phyloP scores from a whole-genome alignment of 92 coral and sea anemone species.

The Heliopora coerulea region DNA sequence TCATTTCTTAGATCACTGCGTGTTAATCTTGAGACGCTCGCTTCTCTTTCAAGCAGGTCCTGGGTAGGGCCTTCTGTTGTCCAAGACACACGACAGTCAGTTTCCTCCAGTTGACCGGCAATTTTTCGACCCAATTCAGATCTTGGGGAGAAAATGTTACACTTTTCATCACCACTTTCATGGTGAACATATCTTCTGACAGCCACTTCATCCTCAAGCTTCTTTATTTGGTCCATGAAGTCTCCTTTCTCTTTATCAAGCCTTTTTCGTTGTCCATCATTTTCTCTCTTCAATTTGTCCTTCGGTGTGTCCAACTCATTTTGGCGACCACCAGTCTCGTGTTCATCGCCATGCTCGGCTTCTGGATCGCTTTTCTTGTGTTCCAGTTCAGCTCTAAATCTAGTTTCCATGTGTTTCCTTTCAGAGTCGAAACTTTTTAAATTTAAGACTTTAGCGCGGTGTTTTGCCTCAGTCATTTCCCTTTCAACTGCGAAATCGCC shows the following conservation, averaged over 20 bases:
- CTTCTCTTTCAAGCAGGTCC: not conserved
- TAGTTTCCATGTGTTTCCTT: conserved; percentile 68
- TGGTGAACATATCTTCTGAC: not conserved
- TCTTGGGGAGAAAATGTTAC: not conserved
- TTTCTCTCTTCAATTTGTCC: not conserved
- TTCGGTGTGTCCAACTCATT: not conserved
- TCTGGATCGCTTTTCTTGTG: conserved; percentile 52
- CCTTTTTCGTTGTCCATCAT: not conserved
- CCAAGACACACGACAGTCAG: no score
- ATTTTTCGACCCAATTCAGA: not conserved
- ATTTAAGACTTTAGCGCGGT: conserved; percentile 71
- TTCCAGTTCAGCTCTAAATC: conserved; percentile 53
- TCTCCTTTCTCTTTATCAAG: conserved; percentile 12
- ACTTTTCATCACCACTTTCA: not conserved
- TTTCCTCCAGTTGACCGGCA: no score
- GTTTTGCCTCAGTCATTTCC: conserved; percentile 70
- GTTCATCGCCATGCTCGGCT: not conserved
- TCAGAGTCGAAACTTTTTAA: conserved; percentile 86
- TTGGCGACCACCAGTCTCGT: not conserved
- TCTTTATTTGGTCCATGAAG: not conserved
- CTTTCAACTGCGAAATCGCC: conserved; percentile 58
- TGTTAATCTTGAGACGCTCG: not conserved
- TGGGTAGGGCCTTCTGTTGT: not conserved
- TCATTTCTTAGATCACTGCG: not conserved
- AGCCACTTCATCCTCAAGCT: not conserved